Evolutionary conservation across 2,113 vertebrate species (phyloP).

Genomic region (Struthidea cinerea): DNA sequence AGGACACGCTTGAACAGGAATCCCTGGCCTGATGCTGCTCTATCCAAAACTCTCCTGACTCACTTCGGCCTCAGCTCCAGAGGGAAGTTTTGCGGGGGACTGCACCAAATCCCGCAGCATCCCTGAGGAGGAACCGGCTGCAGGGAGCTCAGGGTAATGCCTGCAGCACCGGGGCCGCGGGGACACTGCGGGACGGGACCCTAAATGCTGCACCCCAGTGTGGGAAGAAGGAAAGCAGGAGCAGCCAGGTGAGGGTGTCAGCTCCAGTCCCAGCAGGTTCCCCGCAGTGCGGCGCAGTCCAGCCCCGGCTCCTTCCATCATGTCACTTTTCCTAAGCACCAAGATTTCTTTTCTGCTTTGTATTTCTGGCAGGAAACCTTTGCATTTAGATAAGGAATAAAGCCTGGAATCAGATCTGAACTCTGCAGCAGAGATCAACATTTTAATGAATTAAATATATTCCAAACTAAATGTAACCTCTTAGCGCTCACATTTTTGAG

Average conservation of each 20-base stretch:
- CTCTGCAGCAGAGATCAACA: slow-evolving; percentile 12
- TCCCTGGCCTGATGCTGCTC: not conserved
- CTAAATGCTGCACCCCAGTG: not conserved
- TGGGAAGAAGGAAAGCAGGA: not conserved
- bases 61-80: not conserved
- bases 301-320: not conserved
- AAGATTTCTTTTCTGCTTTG: not conserved
- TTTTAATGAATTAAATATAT: slow-evolving; percentile 57
- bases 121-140: not conserved
- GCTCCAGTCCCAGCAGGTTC: not conserved
- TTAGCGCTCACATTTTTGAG: slow-evolving; percentile 5
- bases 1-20: not conserved
- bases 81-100: not conserved
- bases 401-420: slow-evolving; percentile 34
- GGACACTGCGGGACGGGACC: not conserved
- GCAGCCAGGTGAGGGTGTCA: fast-evolving
- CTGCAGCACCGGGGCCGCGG: fast-evolving
- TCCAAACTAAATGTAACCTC: slow-evolving; percentile 49
- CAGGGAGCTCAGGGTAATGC: fast-evolving
- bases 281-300: not conserved
- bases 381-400: slow-evolving; percentile 43
- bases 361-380: slow-evolving; percentile 9
- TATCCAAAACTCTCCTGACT: not conserved
- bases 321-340: not conserved
- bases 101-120: not conserved